These are phyloP conservation scores for Acropternis orthonyx DNA, from an alignment of 2,797 vertebrate species.

Conservation along the genomic window DNA sequence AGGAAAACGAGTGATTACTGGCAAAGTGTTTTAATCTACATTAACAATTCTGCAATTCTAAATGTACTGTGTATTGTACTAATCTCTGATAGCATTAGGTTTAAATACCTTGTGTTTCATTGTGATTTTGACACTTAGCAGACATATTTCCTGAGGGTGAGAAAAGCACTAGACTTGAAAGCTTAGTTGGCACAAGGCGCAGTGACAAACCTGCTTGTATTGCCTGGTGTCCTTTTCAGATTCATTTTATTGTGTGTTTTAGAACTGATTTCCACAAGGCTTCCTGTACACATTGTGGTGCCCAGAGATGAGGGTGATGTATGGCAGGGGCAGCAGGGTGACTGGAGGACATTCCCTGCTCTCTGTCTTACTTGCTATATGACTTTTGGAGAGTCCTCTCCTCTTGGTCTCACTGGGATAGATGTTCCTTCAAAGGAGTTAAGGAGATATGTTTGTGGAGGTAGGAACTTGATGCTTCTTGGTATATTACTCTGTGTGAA, in stretches of 20 bases:
- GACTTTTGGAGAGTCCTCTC: not conserved
- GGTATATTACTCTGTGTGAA: not conserved
- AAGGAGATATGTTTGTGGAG: not conserved
- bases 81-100: not conserved
- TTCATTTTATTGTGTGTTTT: not conserved
- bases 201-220: not conserved
- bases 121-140: not conserved
- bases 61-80: not conserved
- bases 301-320: not conserved
- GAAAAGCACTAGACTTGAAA: not conserved
- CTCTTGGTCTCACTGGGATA: not conserved
- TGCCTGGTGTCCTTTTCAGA: not conserved
- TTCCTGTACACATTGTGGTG: not conserved
- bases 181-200: not conserved
- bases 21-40: not conserved
- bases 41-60: not conserved
- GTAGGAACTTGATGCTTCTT: not conserved
- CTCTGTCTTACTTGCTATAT: not conserved
- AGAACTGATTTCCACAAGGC: fast-evolving
- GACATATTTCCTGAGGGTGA: not conserved
- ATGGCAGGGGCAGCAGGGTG: not conserved
- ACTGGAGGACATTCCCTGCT: not conserved
- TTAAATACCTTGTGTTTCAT: not conserved
- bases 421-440: not conserved
- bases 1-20: not conserved